These are phyloP conservation scores for Sparidentex hasta DNA, from an alignment of 2,797 vertebrate genomes.

Conservation along the genomic window DNA sequence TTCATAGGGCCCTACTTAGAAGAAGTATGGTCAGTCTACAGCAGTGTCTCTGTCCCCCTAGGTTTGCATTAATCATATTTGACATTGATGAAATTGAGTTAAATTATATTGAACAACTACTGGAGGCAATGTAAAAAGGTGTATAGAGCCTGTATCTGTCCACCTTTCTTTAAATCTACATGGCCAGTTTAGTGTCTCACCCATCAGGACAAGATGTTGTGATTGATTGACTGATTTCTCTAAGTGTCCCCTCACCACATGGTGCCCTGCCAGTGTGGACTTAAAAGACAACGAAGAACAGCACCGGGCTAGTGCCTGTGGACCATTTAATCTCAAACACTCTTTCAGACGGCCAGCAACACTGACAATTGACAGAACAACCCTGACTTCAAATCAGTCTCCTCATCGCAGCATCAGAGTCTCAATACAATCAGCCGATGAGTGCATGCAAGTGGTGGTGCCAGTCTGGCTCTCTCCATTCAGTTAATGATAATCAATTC, in stretches of 20 bases:
- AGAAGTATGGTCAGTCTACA: not conserved
- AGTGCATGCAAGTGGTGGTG: slow-evolving; percentile 41
- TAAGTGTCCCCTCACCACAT: slow-evolving; percentile 32
- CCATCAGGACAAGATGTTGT: slow-evolving; percentile 1
- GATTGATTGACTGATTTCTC: slow-evolving; percentile 27
- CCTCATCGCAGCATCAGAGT: slow-evolving; percentile 31
- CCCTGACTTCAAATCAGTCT: slow-evolving; percentile 46
- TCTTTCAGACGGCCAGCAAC: slow-evolving; percentile 1
- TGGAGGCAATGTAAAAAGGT: slow-evolving; percentile 1
- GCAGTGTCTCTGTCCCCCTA: not conserved
- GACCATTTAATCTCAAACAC: slow-evolving; percentile 27
- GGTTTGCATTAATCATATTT: slow-evolving; percentile 22
- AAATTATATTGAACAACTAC: slow-evolving; percentile 15
- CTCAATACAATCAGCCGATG: slow-evolving; percentile 45
- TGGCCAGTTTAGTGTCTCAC: not conserved
- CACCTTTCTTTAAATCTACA: not conserved
- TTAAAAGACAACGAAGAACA: slow-evolving; percentile 17
- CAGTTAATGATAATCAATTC: slow-evolving; percentile 57
- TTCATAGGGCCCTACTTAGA: slow-evolving; percentile 13
- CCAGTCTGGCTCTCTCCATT: slow-evolving; percentile 9
- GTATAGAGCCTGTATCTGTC: not conserved
- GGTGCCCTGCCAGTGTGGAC: not conserved
- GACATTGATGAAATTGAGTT: slow-evolving; percentile 27
- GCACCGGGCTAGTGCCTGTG: not conserved
- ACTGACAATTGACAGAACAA: slow-evolving; percentile 36